Evolutionary conservation across 2,797 vertebrate species (phyloP).

Genomic region (Acestrorhynchus altus): DNA sequence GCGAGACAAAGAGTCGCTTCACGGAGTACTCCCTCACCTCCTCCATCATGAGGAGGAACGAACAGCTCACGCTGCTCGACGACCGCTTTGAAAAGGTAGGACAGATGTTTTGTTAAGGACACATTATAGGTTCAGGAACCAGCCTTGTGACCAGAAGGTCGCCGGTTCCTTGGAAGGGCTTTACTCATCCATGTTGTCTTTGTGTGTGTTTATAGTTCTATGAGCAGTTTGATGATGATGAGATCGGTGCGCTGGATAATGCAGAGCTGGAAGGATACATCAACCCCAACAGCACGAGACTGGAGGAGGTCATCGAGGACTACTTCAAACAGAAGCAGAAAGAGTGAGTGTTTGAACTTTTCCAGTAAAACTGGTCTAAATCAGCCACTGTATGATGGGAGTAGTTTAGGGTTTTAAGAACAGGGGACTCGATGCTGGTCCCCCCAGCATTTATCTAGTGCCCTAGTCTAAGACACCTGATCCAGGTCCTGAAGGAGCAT

Average conservation of each 20-base stretch:
- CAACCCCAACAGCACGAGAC: constrained; percentile 81
- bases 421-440: no score
- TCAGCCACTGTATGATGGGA: no score
- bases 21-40: constrained; percentile 95
- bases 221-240: constrained; percentile 94
- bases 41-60: constrained; percentile 93
- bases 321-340: constrained; percentile 89
- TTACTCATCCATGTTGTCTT: no score
- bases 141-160: no score
- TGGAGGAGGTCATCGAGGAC: constrained; percentile 90
- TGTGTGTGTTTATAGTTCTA: constrained; percentile 82
- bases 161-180: no score
- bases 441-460: no score
- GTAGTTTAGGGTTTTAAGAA: no score
- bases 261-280: constrained; percentile 93
- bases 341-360: constrained; percentile 80
- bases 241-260: constrained; percentile 96
- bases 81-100: constrained; percentile 95
- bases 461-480: no score
- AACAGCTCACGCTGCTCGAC: constrained; percentile 91
- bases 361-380: no score
- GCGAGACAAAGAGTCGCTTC: constrained; percentile 95
- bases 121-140: no score
- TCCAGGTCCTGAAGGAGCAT: no score
- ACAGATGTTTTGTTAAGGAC: no score